Conservation (phyloP, 2,797 vertebrate species). For the Spinus olivaceus region DNA sequence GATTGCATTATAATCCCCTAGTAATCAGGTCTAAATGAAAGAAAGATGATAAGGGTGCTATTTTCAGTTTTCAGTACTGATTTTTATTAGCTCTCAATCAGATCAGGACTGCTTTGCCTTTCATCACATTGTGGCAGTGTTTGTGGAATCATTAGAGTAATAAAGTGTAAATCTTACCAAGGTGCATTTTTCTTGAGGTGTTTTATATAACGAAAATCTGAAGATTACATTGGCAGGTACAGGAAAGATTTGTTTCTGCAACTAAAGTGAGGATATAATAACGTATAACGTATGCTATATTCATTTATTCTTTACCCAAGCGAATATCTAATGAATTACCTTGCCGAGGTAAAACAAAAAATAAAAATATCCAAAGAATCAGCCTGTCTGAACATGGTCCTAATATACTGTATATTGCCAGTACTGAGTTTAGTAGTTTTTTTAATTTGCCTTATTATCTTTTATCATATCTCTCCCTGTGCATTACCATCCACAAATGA, state of each 20-base stretch:
- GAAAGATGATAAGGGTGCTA: conserved; percentile 99
- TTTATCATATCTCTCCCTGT: conserved; percentile 45
- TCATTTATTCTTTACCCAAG: conserved; percentile 71
- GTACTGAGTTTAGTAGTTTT: conserved; percentile 49
- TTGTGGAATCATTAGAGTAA: conserved; percentile 92
- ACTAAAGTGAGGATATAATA: conserved; percentile 57
- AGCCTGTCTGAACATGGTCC: conserved; percentile 45
- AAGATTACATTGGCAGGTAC: conserved; percentile 74
- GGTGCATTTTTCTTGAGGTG: conserved; percentile 80
- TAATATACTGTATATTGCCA: conserved; percentile 46
- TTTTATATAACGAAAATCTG: conserved; percentile 77
- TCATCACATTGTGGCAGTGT: conserved; percentile 87
- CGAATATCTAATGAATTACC: conserved; percentile 68
- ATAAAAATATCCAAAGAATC: conserved; percentile 34
- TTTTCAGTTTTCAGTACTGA: conserved; percentile 92
- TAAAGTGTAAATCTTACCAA: conserved; percentile 84
- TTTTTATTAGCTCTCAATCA: conserved; percentile 99
- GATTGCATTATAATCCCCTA: conserved; percentile 99
- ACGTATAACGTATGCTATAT: conserved; percentile 52
- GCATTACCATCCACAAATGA: conserved; percentile 66
- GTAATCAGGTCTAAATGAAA: conserved; percentile 99
- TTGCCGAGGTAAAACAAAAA: conserved; percentile 43
- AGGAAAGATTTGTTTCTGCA: conserved; percentile 75
- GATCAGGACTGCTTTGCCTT: conserved; percentile 87
- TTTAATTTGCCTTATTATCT: conserved; percentile 70